Evolutionary conservation across 2,113 vertebrate species (phyloP).

Genomic region (Anthoscopus minutus): DNA sequence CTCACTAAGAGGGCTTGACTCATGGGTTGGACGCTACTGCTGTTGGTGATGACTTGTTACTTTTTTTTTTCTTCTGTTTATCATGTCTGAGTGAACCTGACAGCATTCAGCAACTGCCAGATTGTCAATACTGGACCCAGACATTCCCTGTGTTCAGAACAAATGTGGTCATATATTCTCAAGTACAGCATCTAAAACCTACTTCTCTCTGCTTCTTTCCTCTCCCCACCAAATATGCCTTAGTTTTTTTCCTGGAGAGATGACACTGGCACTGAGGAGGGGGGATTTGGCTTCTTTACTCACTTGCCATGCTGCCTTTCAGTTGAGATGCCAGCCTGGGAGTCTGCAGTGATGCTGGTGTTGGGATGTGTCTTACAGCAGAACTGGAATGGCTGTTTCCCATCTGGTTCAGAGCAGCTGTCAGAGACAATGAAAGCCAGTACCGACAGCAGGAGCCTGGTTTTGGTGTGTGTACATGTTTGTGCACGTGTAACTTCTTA

Average conservation of each 20-base stretch:
- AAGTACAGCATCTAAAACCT: neutral
- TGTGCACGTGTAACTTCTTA: neutral
- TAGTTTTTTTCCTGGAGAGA: neutral
- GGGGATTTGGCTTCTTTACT: neutral
- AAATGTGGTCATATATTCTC: neutral
- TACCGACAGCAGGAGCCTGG: neutral
- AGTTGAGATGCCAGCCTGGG: neutral
- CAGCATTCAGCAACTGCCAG: neutral
- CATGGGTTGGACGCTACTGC: neutral
- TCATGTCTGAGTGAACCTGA: neutral
- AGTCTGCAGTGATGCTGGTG: neutral
- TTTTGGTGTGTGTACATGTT: neutral
- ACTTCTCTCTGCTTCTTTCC: neutral
- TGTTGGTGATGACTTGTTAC: slow-evolving; percentile 11
- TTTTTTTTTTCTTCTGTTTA: neutral
- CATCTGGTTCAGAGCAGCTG: slow-evolving; percentile 55
- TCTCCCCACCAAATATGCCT: neutral
- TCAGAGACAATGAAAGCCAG: neutral
- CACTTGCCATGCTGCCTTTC: rapidly evolving
- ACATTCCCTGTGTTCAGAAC: neutral
- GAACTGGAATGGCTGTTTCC: slow-evolving; percentile 19
- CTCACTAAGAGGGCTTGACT: slow-evolving; percentile 1
- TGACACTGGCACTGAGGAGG: neutral
- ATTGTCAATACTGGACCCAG: neutral
- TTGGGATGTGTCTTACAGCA: slow-evolving; percentile 26